These are phyloP conservation scores for Bellardia bayeri DNA, from an alignment of 2,888 invertebrate genomes.

Conservation along the genomic window DNA sequence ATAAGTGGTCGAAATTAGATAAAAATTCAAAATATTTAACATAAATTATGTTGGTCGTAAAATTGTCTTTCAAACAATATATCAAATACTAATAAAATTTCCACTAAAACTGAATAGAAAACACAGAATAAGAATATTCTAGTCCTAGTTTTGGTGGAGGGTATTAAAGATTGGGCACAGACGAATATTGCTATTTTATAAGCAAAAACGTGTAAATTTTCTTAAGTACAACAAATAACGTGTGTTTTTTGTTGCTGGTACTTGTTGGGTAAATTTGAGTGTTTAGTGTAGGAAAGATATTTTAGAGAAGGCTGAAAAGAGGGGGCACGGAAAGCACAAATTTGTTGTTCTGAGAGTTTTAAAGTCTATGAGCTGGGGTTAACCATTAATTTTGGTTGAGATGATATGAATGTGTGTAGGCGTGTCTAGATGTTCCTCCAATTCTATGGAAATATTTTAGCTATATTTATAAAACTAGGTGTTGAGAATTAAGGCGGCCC, in stretches of 20 bases:
- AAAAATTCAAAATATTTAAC: no score
- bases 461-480: neutral
- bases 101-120: no score
- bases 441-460: slow-evolving; percentile 1
- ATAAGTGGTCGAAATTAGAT: no score
- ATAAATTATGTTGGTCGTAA: no score
- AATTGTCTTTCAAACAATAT: no score
- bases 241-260: slow-evolving; percentile 1
- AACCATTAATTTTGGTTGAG: neutral
- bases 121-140: no score
- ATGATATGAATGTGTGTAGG: neutral
- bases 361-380: slow-evolving; percentile 15
- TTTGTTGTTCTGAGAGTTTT: slow-evolving; percentile 5
- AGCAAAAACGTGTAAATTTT: slow-evolving; percentile 55
- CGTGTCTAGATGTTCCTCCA: neutral
- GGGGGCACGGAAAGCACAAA: neutral
- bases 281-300: neutral
- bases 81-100: no score
- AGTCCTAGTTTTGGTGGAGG: no score
- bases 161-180: no score
- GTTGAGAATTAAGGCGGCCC: neutral
- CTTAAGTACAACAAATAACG: slow-evolving; percentile 37
- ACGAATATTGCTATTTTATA: neutral
- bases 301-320: neutral
- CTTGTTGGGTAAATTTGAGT: slow-evolving; percentile 22